Evolutionary conservation across 2,888 invertebrate genomes (phyloP), one percentile per base, ranked within the genome.

Genomic region (Xanthostigma xanthostigma): DNA sequence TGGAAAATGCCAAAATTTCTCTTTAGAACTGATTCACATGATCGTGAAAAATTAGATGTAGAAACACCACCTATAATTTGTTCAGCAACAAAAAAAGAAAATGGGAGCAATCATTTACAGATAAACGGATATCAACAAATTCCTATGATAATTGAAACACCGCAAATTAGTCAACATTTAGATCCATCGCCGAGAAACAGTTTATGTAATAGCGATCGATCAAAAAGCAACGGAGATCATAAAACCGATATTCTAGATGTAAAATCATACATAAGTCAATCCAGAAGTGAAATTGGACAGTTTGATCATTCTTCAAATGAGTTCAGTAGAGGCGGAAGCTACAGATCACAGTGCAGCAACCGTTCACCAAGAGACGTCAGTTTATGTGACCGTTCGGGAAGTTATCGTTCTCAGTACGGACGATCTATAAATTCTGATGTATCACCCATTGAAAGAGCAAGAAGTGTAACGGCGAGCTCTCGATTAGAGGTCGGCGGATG

Each of bases 1-100:
- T 81, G 81, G 81, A 81, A 78, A 64, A 77, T 83, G 54, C 79
- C 82, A 40, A 74, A 75, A 56, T 81, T 82, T 59, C 64, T 82
- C 43, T 71, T 79, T 46, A 80, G 80, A 59, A 71, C 75, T 1
- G 78, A 78, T 50, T 47, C 45, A 43, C 50, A 49, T 53, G 70
- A 71, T 12, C 55, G 54, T 41, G 60, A 58, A 35, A 59, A 60
- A 33, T 51, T 65, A 46, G 68, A 67, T 17, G 60, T 56, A 13
- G 60, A 60, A 47, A 50, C 11, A 8, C 10, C 11, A 11, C 14
- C 44, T 37, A 36, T 44, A 17, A 41, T 46, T 34, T 41, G 36
- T 36, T 35, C 40, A 47, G 45, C 46, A 49, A 46, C 51, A 44
- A 45, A 35, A 35, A 43, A 36, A 44, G 48, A 49, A 44, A 39